Evolutionary conservation across 2,888 invertebrate species (phyloP).

Genomic region (Candidula unifasciata): DNA sequence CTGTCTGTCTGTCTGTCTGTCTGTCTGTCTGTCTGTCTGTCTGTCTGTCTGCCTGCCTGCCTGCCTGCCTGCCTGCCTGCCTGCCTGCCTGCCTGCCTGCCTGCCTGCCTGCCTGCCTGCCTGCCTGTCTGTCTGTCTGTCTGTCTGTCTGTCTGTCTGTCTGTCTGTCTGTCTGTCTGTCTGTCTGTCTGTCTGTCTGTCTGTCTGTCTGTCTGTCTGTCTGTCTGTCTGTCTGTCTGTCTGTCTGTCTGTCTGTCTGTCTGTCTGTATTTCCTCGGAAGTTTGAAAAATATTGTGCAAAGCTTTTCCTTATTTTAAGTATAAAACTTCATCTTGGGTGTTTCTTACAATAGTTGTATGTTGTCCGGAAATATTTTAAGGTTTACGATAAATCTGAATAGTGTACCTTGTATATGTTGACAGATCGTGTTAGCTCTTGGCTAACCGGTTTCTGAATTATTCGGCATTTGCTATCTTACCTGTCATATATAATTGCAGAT

Average conservation of each 20-base stretch:
- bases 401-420: no score
- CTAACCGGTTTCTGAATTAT: no score
- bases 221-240: not conserved
- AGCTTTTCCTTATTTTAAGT: no score
- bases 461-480: no score
- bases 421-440: no score
- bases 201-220: not conserved
- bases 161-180: not conserved
- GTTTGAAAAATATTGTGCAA: no score
- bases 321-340: no score
- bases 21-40: conserved; percentile 21
- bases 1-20: conserved; percentile 14
- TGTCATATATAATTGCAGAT: no score
- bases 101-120: not conserved
- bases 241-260: conserved; percentile 2
- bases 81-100: not conserved
- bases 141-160: not conserved
- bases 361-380: no score
- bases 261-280: not conserved
- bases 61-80: not conserved
- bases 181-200: conserved; percentile 10
- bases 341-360: no score
- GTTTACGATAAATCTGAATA: no score
- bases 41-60: not conserved
- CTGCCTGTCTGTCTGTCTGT: conserved; percentile 4